Conservation (phyloP, 2,113 vertebrate genomes). For the Platichthys stellatus region DNA sequence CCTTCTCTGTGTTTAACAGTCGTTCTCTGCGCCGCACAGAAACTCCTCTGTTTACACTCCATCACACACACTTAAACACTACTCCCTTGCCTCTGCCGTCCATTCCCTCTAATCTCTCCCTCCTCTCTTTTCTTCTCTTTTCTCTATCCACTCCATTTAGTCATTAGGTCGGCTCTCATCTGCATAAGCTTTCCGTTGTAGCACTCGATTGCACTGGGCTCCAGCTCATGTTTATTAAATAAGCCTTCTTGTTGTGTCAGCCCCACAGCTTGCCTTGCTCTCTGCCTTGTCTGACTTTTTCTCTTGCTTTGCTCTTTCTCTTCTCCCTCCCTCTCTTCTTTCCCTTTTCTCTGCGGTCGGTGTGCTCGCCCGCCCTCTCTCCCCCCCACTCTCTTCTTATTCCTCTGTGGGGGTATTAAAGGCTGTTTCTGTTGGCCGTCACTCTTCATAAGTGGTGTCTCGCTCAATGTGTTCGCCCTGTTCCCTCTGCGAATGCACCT, state of each 20-base stretch:
- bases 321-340: conserved; percentile 44
- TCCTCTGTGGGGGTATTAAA: conserved; percentile 78
- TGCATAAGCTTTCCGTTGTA: conserved; percentile 78
- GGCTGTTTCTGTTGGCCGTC: conserved; percentile 81
- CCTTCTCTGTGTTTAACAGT: conserved; percentile 66
- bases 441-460: conserved; percentile 82
- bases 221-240: conserved; percentile 83
- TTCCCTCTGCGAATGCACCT: conserved; percentile 75
- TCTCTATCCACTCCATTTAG: conserved; percentile 78
- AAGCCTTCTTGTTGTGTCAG: conserved; percentile 78
- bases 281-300: conserved; percentile 63
- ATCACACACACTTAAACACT: conserved; percentile 78
- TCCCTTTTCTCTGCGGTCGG: conserved; percentile 44
- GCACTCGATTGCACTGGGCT: conserved; percentile 72
- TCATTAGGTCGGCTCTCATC: conserved; percentile 80
- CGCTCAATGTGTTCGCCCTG: conserved; percentile 80
- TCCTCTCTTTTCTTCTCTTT: conserved; percentile 72
- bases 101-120: conserved; percentile 74
- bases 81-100: conserved; percentile 66
- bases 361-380: conserved; percentile 19
- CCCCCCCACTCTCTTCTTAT: conserved; percentile 46
- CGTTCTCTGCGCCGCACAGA: conserved; percentile 57
- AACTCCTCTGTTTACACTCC: conserved; percentile 78
- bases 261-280: conserved; percentile 67
- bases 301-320: conserved; percentile 60